Evolutionary conservation across 1,140 invertebrate genomes (phyloP).

Genomic region (Brachionus plicatilis): DNA sequence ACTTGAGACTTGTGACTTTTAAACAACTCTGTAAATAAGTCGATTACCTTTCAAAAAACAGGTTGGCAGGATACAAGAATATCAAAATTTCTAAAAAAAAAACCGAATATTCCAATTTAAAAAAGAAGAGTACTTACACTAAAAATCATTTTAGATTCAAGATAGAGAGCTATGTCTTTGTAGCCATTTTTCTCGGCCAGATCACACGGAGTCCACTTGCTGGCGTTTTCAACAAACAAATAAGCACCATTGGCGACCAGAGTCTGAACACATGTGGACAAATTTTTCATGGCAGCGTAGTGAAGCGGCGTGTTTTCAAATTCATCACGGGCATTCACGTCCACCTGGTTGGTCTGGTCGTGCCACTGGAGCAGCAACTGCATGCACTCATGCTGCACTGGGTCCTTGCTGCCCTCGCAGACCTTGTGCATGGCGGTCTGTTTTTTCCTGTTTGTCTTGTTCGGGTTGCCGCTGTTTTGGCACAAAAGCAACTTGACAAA

Average conservation of each 20-base stretch:
- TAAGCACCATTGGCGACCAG: conserved; percentile 62
- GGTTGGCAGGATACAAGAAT: too few species aligned
- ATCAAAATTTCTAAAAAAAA: too few species aligned
- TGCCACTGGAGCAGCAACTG: conserved; percentile 63
- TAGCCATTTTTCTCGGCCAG: conserved; percentile 61
- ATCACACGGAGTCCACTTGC: conserved; percentile 64
- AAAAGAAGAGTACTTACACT: conserved; percentile 57
- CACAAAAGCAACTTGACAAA: not conserved
- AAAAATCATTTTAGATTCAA: conserved; percentile 68
- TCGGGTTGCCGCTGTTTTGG: not conserved
- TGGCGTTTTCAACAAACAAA: conserved; percentile 64
- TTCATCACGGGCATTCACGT: conserved; percentile 44
- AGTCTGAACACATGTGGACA: conserved; percentile 63
- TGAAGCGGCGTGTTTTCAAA: conserved; percentile 66
- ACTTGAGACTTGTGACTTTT: too few species aligned
- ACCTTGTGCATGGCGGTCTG: conserved; percentile 64
- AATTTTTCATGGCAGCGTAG: conserved; percentile 63
- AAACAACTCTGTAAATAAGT: too few species aligned
- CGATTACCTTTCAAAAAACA: too few species aligned
- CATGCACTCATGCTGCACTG: conserved; percentile 63
- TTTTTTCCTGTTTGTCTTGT: conserved; percentile 51
- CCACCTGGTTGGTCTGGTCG: conserved; percentile 54
- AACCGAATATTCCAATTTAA: too few species aligned
- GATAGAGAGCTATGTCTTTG: conserved; percentile 62
- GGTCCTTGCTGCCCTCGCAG: conserved; percentile 67